Evolutionary conservation across 2,888 invertebrate genomes (phyloP), one percentile per base, ranked within the genome.

Genomic region (Pyrochroa serraticornis): DNA sequence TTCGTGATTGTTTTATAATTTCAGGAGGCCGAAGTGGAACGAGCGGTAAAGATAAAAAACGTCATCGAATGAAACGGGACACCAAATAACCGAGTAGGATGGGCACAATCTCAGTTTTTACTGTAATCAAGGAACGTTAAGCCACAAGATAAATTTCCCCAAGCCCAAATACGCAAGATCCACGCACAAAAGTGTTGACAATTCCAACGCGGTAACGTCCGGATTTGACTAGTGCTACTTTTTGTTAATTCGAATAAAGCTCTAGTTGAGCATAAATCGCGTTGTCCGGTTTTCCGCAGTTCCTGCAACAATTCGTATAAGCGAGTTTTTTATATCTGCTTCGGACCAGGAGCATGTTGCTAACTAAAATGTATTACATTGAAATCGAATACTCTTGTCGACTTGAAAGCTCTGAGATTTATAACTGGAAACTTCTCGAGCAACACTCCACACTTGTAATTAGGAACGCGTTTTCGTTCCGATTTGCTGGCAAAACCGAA

Each of bases 311-410:
- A 53, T 46, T 46, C 46, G 45, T 53, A 41, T 34, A 46, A 41
- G 46, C 45, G 53, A 32, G 44, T 38, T 38, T 52, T 52, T 45
- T 52, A 55, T 55, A 43, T 55, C 42, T 55, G 37, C 48, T 55
- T 47, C 42, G 42, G 54, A 43, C 47, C 54, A 43, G 42, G 37
- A 48, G 30, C 47, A 55, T 47, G 35, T 53, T 42, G 33, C 52
- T 58, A 58, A 58, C 58, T 52, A 53, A 58, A 58, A 58, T 58
- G 48, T 58, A 58, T 58, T 58, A 53, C 58, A 39, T 33, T 48
- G 52, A 58, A 58, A 58, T 58, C 58, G 58, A 58, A 52, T 58
- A 52, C 58, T 53, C 58, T 47, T 58, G 58, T 53, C 48, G n/a
- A 35, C 44, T 52, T 48, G 43, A 52, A 48, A 52, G 52, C 48